A percentile compares a stretch with the other conserved stretches of the same genome.
Evolutionary conservation across 1,140 invertebrate species (phyloP).

Genomic region (Drosophila kohkoa): DNA sequence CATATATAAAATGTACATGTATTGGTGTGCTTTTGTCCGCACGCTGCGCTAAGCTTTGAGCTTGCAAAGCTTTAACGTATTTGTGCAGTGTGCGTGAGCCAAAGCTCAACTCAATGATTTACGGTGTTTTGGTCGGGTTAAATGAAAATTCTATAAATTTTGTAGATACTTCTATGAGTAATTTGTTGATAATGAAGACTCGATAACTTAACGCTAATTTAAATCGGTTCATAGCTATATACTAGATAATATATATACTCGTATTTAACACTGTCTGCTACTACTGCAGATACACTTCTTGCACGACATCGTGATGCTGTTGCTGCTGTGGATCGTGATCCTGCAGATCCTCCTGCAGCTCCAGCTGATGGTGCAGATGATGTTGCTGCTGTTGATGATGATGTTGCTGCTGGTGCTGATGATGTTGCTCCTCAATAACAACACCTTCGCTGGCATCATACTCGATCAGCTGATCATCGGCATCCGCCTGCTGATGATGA

Average conservation of each 20-base stretch:
- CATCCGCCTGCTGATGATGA: constrained; percentile 70
- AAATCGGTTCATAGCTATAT: constrained; percentile 10
- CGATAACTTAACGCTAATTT: constrained; percentile 30
- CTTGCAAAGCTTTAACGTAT: not conserved
- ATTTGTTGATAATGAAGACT: not conserved
- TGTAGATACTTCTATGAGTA: not conserved
- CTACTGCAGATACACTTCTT: constrained; percentile 79
- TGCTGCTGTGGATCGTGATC: constrained; percentile 64
- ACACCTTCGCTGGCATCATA: constrained; percentile 60
- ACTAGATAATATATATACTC: not conserved
- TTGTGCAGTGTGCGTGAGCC: constrained; percentile 5
- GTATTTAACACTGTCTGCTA: constrained; percentile 21
- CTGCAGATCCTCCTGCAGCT: constrained; percentile 63
- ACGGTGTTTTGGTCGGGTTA: not conserved
- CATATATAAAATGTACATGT: constrained; percentile 6
- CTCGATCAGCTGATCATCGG: constrained; percentile 70
- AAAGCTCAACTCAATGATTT: not conserved
- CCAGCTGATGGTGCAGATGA: constrained; percentile 54
- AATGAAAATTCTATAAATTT: not conserved
- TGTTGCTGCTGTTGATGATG: constrained; percentile 58
- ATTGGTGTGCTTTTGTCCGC: constrained; percentile 16
- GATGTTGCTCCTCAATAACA: constrained; percentile 59
- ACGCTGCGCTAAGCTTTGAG: not conserved
- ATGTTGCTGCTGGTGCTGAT: constrained; percentile 37
- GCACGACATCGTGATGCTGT: constrained; percentile 73